Conservation (phyloP, 2,797 vertebrate genomes). For the Alosa sapidissima region DNA sequence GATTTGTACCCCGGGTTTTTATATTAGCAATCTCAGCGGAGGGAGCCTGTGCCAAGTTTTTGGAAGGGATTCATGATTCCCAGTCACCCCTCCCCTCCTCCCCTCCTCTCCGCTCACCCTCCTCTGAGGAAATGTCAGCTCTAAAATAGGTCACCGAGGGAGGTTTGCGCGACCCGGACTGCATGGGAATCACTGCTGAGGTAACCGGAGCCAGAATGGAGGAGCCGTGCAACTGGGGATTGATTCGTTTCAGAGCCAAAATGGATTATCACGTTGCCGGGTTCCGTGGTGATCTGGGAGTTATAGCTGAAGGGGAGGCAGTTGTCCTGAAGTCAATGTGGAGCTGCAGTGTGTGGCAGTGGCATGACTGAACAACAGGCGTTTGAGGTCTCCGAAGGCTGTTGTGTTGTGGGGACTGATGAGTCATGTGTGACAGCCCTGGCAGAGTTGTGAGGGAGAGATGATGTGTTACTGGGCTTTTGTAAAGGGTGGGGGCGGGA, state of each 20-base stretch:
- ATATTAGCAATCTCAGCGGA: conserved; percentile 2
- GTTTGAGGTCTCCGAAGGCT: not conserved
- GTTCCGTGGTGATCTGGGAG: not conserved
- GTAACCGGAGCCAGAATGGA: conserved; percentile 5
- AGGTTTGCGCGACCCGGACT: not conserved
- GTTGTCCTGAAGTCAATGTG: not conserved
- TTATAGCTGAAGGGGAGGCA: not conserved
- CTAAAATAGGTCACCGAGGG: conserved; percentile 4
- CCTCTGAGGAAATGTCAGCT: not conserved
- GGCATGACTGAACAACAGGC: not conserved
- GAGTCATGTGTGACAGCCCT: not conserved
- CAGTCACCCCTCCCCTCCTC: not conserved
- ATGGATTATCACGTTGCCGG: not conserved
- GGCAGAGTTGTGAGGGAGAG: not conserved
- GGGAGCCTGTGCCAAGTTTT: not conserved
- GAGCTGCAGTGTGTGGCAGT: not conserved
- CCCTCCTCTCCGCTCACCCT: not conserved
- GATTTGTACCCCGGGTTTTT: not conserved
- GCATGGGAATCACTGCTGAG: not conserved
- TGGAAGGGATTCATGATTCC: not conserved
- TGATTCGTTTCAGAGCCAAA: not conserved
- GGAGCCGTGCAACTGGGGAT: not conserved
- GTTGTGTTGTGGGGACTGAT: not conserved
- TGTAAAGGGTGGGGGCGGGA: not conserved
- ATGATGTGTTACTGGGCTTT: not conserved